These are phyloP conservation scores for Rafetus swinhoei DNA, from an alignment of 2,113 vertebrate species.

Conservation along the genomic window DNA sequence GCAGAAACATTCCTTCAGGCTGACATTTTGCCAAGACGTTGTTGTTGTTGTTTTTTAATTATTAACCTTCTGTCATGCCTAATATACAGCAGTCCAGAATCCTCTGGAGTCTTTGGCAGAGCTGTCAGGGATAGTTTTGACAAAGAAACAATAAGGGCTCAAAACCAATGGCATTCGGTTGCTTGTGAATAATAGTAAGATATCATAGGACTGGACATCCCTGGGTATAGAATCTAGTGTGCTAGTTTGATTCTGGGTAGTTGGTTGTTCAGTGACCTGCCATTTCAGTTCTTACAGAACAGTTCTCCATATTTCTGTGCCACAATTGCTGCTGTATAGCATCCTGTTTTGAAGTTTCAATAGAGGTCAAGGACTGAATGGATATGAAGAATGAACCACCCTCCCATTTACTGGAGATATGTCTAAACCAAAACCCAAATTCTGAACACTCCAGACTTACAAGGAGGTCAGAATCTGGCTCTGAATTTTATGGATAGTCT, in stretches of 20 bases:
- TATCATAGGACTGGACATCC: background rate
- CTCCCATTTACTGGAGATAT: background rate
- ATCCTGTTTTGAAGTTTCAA: background rate
- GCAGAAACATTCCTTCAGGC: conserved; percentile 36
- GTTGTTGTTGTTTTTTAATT: conserved; percentile 48
- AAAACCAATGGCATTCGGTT: conserved; percentile 29
- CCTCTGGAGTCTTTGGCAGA: conserved; percentile 54
- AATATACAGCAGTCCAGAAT: conserved; percentile 54
- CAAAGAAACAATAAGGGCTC: conserved; percentile 42
- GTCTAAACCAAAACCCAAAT: background rate
- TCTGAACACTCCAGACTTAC: background rate
- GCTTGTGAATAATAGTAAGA: conserved; percentile 23
- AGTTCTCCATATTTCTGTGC: background rate
- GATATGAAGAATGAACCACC: background rate
- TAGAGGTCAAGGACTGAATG: background rate
- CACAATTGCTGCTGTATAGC: background rate
- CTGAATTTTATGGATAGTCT: background rate
- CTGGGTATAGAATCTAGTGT: background rate
- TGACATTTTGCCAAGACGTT: conserved; percentile 40
- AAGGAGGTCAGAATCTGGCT: background rate
- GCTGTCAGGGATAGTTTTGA: conserved; percentile 37
- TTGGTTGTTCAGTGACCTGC: background rate
- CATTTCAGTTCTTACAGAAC: background rate
- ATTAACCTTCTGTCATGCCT: conserved; percentile 59
- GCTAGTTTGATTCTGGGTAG: background rate